These are phyloP conservation scores for Pagetopsis macropterus DNA, from an alignment of 2,797 vertebrate genomes.

Conservation along the genomic window DNA sequence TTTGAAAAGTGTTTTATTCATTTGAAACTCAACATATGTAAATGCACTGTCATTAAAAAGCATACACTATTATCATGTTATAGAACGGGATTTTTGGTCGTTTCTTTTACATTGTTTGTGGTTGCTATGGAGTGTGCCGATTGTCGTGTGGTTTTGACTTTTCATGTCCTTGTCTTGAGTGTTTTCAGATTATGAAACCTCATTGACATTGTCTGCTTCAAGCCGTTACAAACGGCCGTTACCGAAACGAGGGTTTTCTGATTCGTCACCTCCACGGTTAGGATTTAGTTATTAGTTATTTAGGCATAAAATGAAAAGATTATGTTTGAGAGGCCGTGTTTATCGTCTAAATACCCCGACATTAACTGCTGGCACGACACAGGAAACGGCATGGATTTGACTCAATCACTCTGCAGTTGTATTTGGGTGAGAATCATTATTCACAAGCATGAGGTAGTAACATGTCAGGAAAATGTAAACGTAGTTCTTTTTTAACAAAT, in stretches of 20 bases:
- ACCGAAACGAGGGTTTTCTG: not conserved
- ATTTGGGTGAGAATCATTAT: not conserved
- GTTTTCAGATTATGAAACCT: not conserved
- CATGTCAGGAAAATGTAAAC: conserved; percentile 17
- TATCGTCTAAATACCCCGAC: not conserved
- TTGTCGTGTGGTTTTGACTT: not conserved
- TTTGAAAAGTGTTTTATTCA: no score
- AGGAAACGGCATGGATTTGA: not conserved
- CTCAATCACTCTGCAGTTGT: not conserved
- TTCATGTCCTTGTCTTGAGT: not conserved
- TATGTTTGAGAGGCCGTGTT: not conserved
- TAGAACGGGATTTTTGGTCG: not conserved
- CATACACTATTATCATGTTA: not conserved
- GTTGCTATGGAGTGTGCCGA: conserved; percentile 1
- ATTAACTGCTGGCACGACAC: not conserved
- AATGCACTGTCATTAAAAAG: not conserved
- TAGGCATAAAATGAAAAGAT: not conserved
- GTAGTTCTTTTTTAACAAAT: conserved; percentile 4
- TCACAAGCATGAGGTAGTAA: not conserved
- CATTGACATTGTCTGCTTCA: not conserved
- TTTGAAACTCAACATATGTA: not conserved
- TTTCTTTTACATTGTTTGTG: not conserved
- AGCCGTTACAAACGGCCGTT: not conserved
- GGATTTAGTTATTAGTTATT: not conserved
- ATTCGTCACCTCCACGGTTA: not conserved